Percentiles rank a stretch among this genome's conserved stretches.
Evolutionary conservation across 2,888 invertebrate species (phyloP).

Genomic region (Tetragonisca angustula): DNA sequence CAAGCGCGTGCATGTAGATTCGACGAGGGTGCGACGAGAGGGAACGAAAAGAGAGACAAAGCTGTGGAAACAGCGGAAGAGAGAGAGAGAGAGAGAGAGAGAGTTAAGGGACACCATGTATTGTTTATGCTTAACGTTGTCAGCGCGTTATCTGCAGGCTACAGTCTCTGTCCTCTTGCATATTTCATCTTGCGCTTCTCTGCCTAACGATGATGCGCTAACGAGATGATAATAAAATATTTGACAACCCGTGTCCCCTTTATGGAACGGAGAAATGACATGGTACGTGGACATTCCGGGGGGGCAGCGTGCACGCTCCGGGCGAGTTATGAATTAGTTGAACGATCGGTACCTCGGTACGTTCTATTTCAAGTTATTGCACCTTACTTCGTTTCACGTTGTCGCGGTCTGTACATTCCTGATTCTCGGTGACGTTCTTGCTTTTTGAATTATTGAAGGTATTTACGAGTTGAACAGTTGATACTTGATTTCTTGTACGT

Average conservation of each 20-base stretch:
- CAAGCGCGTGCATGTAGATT: slow-evolving; percentile 35
- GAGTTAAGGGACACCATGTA: slow-evolving; percentile 68
- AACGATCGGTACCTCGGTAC: slow-evolving; percentile 23
- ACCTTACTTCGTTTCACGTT: too few species aligned
- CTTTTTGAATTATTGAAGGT: too few species aligned
- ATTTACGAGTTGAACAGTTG: too few species aligned
- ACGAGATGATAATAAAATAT: slow-evolving; percentile 80
- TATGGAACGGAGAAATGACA: slow-evolving; percentile 48
- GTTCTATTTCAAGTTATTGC: not conserved
- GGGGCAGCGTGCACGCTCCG: not conserved
- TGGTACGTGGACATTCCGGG: slow-evolving; percentile 6
- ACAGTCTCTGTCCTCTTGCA: slow-evolving; percentile 69
- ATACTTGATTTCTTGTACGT: too few species aligned
- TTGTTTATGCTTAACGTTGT: slow-evolving; percentile 75
- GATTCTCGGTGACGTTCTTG: too few species aligned
- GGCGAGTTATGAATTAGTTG: slow-evolving; percentile 49
- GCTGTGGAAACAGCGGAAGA: not conserved
- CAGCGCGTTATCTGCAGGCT: slow-evolving; percentile 68
- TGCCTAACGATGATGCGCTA: slow-evolving; percentile 76
- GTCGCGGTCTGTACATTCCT: not conserved
- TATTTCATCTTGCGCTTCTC: slow-evolving; percentile 73
- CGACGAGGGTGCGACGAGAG: not conserved
- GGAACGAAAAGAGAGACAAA: not conserved
- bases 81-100: slow-evolving; percentile 8
- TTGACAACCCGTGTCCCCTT: slow-evolving; percentile 67